phyloP scores from a whole-genome alignment of 2,113 vertebrate species.

The Regulus satrapa region DNA sequence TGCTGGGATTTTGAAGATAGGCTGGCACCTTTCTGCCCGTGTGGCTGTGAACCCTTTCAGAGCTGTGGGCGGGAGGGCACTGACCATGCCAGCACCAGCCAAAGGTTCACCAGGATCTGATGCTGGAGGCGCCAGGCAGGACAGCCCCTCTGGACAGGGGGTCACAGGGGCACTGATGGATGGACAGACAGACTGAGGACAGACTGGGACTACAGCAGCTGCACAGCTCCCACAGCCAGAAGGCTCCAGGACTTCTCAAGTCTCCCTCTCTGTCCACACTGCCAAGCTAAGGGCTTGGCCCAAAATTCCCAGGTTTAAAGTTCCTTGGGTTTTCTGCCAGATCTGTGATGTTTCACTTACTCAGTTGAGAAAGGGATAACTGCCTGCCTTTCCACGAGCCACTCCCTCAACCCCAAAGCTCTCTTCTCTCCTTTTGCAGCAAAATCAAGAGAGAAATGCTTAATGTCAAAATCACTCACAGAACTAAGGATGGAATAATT shows the following conservation, averaged over 20 bases:
- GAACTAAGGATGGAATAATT: not conserved
- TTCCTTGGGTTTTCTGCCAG: not conserved
- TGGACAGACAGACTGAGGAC: not conserved
- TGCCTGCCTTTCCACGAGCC: not conserved
- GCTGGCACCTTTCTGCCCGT: fast-evolving
- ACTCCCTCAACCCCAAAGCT: not conserved
- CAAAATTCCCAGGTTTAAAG: not conserved
- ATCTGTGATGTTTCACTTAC: not conserved
- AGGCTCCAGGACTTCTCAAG: not conserved
- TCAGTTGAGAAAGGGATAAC: not conserved
- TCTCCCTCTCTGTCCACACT: not conserved
- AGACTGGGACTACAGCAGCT: not conserved
- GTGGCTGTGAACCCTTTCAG: not conserved
- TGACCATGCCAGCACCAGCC: fast-evolving
- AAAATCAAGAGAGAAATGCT: not conserved
- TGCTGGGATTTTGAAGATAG: not conserved
- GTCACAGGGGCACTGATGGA: not conserved
- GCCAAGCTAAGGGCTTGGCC: not conserved
- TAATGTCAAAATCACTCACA: not conserved
- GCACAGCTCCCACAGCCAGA: not conserved
- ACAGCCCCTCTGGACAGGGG: fast-evolving
- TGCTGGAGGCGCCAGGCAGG: not conserved
- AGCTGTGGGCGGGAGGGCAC: not conserved
- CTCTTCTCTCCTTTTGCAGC: not conserved
- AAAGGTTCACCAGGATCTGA: not conserved